Evolutionary conservation across 2,888 invertebrate species (phyloP), one percentile per base, ranked within the genome.

Genomic region (Atherix ibis): DNA sequence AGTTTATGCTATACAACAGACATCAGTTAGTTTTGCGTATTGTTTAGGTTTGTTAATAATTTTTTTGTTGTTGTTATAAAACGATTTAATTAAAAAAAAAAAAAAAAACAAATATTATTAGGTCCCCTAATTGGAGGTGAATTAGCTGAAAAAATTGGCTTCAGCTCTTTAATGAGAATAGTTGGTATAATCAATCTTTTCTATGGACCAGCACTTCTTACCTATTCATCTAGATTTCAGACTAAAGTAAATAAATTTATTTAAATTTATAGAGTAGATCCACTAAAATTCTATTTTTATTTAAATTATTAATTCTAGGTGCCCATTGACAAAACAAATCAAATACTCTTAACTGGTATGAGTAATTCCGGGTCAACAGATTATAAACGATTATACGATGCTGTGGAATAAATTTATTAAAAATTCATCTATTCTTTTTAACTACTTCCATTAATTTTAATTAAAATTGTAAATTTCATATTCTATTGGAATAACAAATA

Each of bases 1-100:
- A 2, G 76, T 83, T n/a, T 87, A 85, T 53, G 78, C 85, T 33
- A 68, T 87, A 35, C 83, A 82, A 47, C 85, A 87, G 61, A 73
- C 76, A 12, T 75, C 84, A 4, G 82, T 84, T 28, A 78, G 83
- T 46, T 60, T 84, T 31, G 84, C 84, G 15, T 87, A 85, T 53
- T 76, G 75, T 18, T 56, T 84, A 30, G 79, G 79, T 78, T 58
- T 56, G 45, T 39, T 25, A 5, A 10, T 12, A 14, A 27, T 33
- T 30, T 14, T 6, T 17, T 18, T 26, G 14, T 12, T 14, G 6
- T 13, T 6, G 13, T 6, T 6, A n/a, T 5, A 27, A 27, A 27
- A n/a, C 2, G 6, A n/a, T 15, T 14, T 25, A 2, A 13, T n/a
- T 19, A 25, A 2, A 19, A 16, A 31, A 30, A 27, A 18, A 27